phyloP scores from a whole-genome alignment of 1,140 invertebrate species.

The Fopius arisanus region DNA sequence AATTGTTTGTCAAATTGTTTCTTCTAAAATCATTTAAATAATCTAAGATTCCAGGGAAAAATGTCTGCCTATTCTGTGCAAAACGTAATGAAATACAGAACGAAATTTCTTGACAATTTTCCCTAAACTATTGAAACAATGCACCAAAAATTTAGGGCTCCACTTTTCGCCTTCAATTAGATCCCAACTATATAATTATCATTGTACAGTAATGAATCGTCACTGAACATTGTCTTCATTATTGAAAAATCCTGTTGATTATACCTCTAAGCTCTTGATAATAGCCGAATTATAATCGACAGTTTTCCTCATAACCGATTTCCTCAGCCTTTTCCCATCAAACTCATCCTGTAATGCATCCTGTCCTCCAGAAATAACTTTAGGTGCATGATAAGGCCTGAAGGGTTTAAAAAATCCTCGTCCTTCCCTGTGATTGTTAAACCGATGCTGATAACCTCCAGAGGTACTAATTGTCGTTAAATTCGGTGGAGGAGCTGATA shows the following conservation, averaged over 20 bases:
- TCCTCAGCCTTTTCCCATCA: constrained; percentile 93
- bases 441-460: constrained; percentile 57
- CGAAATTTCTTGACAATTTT: too few relatives aligned
- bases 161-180: too few relatives aligned
- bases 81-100: too few relatives aligned
- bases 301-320: constrained; percentile 96
- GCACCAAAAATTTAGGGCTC: too few relatives aligned
- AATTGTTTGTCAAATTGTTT: too few relatives aligned
- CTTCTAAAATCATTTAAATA: too few relatives aligned
- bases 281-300: constrained; percentile 98
- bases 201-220: neutral
- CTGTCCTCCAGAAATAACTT: constrained; percentile 55
- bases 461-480: constrained; percentile 59
- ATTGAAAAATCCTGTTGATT: neutral
- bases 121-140: too few relatives aligned
- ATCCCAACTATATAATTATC: too few relatives aligned
- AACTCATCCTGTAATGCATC: constrained; percentile 79
- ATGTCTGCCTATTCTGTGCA: too few relatives aligned
- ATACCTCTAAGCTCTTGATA: constrained; percentile 87
- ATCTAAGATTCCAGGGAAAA: too few relatives aligned
- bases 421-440: constrained; percentile 55
- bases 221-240: neutral
- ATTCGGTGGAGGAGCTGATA: constrained; percentile 60
- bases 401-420: constrained; percentile 63
- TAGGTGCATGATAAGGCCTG: constrained; percentile 63